These are phyloP conservation scores for Eumerus sabulonum DNA, from an alignment of 2,888 invertebrate genomes.

Conservation along the genomic window DNA sequence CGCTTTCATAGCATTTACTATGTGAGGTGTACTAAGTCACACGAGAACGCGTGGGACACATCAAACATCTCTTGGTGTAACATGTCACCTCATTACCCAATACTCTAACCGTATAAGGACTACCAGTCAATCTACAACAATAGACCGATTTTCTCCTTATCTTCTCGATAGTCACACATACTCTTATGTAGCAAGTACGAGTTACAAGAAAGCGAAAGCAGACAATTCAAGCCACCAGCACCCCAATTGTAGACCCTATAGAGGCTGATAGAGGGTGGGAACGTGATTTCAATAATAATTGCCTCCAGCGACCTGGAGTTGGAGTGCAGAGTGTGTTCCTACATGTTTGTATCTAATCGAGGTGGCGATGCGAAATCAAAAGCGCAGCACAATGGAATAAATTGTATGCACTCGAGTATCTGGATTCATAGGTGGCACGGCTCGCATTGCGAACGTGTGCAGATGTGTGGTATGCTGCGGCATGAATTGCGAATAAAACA, in stretches of 20 bases:
- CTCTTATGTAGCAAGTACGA: conserved; percentile 8
- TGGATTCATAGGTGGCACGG: neutral
- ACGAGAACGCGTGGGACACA: conserved; percentile 55
- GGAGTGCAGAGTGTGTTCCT: conserved; percentile 4
- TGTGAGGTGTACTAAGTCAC: conserved; percentile 27
- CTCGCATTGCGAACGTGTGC: conserved; percentile 8
- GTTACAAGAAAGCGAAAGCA: conserved; percentile 44
- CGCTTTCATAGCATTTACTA: conserved; percentile 31
- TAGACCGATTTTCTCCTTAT: conserved; percentile 30
- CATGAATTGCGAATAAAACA: conserved; percentile 43
- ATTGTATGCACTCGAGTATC: conserved; percentile 26
- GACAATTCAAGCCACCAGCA: conserved; percentile 40
- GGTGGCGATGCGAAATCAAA: conserved; percentile 48
- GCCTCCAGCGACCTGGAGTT: conserved; percentile 35
- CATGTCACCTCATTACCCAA: conserved; percentile 46
- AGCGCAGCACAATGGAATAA: conserved; percentile 51
- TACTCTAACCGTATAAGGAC: neutral
- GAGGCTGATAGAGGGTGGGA: conserved; percentile 64
- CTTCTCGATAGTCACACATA: conserved; percentile 2
- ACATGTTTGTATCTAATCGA: too few species aligned
- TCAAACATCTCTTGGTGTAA: conserved; percentile 25
- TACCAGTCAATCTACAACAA: conserved; percentile 13
- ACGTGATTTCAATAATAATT: conserved; percentile 58
- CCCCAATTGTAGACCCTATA: conserved; percentile 57
- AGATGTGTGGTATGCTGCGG: conserved; percentile 42